These are phyloP conservation scores for Mola mola DNA, from an alignment of 2,113 vertebrate genomes.

Conservation along the genomic window DNA sequence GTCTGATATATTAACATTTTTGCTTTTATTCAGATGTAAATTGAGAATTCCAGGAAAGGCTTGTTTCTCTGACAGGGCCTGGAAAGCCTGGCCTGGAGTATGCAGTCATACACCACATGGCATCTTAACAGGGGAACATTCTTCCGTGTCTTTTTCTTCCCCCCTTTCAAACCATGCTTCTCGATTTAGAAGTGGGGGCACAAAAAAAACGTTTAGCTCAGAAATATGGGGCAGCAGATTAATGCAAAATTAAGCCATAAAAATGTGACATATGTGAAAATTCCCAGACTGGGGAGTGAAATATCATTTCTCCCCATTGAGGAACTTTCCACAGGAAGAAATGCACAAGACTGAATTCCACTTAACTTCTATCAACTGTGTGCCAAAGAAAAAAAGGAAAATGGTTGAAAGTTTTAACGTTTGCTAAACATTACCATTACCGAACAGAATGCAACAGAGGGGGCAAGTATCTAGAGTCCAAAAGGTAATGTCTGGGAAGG, in stretches of 20 bases:
- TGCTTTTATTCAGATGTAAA: constrained; percentile 69
- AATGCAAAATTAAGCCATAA: constrained; percentile 68
- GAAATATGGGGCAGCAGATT: constrained; percentile 60
- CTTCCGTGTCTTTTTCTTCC: constrained; percentile 57
- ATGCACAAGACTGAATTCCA: constrained; percentile 62
- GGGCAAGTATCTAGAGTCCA: constrained; percentile 49
- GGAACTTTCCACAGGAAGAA: constrained; percentile 75
- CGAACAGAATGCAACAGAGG: constrained; percentile 25
- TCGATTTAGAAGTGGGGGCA: constrained; percentile 64
- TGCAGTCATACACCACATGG: constrained; percentile 74
- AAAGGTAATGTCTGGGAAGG: constrained; percentile 52
- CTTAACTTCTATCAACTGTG: constrained; percentile 39
- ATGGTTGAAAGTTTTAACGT: constrained; percentile 30
- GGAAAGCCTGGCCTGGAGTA: constrained; percentile 61
- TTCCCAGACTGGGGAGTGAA: constrained; percentile 64
- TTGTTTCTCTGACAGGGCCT: constrained; percentile 53
- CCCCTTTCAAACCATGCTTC: constrained; percentile 69
- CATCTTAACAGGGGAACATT: constrained; percentile 78
- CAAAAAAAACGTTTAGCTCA: constrained; percentile 54
- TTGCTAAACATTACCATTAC: constrained; percentile 57
- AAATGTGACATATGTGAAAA: constrained; percentile 65
- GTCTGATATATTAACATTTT: constrained; percentile 50
- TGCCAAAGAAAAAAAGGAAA: constrained; percentile 27
- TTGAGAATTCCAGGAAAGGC: constrained; percentile 75
- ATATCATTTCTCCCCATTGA: constrained; percentile 48